phyloP scores from a whole-genome alignment of 2,888 invertebrate genomes.

The Campoletis raptor region DNA sequence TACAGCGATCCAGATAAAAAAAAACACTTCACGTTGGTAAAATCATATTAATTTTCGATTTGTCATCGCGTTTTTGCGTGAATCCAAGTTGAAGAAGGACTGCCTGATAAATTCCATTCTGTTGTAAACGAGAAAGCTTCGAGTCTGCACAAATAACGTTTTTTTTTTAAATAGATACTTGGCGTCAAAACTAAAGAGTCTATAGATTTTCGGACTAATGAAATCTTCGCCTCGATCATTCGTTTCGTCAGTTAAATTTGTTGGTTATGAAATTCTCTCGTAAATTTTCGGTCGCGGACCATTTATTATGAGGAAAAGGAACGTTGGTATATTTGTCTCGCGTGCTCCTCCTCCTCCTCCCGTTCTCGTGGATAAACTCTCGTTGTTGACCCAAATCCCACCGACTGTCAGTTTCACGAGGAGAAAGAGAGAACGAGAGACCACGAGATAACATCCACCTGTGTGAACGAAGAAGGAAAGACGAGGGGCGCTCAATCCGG shows the following conservation, averaged over 20 bases:
- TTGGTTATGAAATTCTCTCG: conserved; percentile 16
- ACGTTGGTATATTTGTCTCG: conserved; percentile 40
- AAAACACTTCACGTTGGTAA: background rate
- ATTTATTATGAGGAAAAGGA: conserved; percentile 31
- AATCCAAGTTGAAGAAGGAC: background rate
- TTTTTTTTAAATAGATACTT: background rate
- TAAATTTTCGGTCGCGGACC: conserved; percentile 14
- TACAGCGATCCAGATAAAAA: background rate
- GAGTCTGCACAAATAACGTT: background rate
- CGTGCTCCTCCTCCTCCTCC: conserved; percentile 15
- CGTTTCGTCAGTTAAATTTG: conserved; percentile 15
- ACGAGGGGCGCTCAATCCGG: conserved; percentile 46
- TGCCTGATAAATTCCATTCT: background rate
- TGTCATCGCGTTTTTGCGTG: background rate
- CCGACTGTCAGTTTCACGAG: conserved; percentile 48
- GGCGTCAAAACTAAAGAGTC: background rate
- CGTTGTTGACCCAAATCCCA: conserved; percentile 60
- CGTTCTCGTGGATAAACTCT: conserved; percentile 24
- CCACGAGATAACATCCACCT: conserved; percentile 55
- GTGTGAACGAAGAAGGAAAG: conserved; percentile 41
- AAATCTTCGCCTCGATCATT: background rate
- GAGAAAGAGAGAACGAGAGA: conserved; percentile 12
- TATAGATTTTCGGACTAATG: background rate
- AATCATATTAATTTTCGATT: background rate
- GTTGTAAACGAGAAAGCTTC: background rate